These are phyloP conservation scores for Vollenhovia emeryi DNA, from an alignment of 1,140 invertebrate species.

Conservation along the genomic window DNA sequence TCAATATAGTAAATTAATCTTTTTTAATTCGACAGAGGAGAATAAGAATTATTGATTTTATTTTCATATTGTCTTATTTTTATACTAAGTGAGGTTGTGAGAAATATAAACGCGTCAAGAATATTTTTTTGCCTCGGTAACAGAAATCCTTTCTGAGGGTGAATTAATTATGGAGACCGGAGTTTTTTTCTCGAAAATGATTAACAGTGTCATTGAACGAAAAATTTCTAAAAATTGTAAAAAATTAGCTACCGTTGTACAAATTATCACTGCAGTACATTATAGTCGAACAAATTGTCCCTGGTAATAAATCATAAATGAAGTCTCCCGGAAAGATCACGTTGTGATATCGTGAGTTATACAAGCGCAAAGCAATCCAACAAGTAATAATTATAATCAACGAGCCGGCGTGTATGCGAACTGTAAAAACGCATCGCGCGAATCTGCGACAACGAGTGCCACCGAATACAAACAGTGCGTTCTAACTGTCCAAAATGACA, in stretches of 20 bases:
- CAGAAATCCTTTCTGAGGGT: no score
- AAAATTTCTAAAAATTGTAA: background rate
- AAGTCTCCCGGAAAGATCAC: background rate
- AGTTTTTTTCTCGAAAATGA: background rate
- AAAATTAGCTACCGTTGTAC: background rate
- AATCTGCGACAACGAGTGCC: slow-evolving; percentile 38
- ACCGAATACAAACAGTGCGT: background rate
- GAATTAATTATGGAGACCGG: background rate
- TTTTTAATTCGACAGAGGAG: no score
- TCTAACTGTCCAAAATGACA: background rate
- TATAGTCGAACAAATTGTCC: background rate
- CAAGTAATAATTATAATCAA: slow-evolving; percentile 72
- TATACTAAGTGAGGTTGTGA: no score
- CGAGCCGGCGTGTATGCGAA: slow-evolving; percentile 21
- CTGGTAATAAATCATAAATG: slow-evolving; percentile 50
- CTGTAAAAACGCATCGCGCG: slow-evolving; percentile 63
- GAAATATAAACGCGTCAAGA: no score
- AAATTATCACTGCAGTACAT: background rate
- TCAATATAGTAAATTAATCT: no score
- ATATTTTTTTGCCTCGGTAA: no score
- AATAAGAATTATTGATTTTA: no score
- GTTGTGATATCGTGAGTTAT: background rate
- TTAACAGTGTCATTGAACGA: background rate
- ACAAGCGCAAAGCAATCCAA: slow-evolving; percentile 15
- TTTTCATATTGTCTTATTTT: no score